phyloP scores from a whole-genome alignment of 2,113 vertebrate species.

The Sardina pilchardus region DNA sequence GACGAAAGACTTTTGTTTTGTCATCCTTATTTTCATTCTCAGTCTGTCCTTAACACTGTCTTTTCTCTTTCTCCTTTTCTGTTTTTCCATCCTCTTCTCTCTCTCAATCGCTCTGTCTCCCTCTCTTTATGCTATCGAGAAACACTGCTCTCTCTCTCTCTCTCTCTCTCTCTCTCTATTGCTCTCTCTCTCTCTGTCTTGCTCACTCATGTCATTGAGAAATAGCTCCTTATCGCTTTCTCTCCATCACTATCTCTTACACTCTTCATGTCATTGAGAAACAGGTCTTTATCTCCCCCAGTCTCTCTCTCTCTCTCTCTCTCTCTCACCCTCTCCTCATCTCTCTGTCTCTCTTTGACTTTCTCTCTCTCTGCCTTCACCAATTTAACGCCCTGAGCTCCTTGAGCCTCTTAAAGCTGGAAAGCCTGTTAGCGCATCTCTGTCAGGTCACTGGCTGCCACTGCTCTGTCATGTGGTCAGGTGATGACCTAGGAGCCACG shows the following conservation, averaged over 20 bases:
- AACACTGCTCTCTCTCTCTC: too few species aligned
- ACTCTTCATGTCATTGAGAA: too few species aligned
- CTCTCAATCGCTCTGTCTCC: too few species aligned
- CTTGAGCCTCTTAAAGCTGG: conserved; percentile 35
- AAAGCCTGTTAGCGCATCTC: conserved; percentile 43
- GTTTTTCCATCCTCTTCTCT: neutral
- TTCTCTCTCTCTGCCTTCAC: neutral
- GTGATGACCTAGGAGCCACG: neutral
- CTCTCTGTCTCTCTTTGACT: neutral
- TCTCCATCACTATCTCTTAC: neutral
- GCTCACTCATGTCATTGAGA: neutral
- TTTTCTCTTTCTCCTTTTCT: neutral
- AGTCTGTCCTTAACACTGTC: too few species aligned
- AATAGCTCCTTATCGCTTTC: neutral
- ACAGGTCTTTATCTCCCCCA: too few species aligned
- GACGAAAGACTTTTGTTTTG: too few species aligned
- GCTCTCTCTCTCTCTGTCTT: neutral
- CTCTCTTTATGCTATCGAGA: too few species aligned
- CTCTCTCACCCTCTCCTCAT: neutral
- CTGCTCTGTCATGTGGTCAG: neutral
- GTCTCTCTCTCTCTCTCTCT: conserved; percentile 12
- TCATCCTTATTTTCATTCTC: too few species aligned
- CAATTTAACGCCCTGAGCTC: conserved; percentile 33
- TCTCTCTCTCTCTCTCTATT: neutral
- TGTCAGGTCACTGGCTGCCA: neutral